Evolutionary conservation across 2,797 vertebrate species (phyloP).

Genomic region (Tachyglossus aculeatus): DNA sequence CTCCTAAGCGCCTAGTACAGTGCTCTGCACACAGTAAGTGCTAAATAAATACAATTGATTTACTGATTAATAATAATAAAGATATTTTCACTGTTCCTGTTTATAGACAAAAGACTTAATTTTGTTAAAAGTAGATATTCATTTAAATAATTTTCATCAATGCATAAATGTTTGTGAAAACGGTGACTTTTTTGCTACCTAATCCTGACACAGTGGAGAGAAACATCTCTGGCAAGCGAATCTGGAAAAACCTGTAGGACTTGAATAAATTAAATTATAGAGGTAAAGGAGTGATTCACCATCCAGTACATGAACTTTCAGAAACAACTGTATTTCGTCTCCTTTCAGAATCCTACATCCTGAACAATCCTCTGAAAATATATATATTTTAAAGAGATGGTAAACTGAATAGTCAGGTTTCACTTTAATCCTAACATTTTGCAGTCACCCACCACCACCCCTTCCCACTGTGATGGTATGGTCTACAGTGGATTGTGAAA

Average conservation of each 20-base stretch:
- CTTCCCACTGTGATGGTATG: constrained; percentile 73
- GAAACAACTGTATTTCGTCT: not conserved
- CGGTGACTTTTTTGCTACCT: constrained; percentile 58
- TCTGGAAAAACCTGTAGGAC: constrained; percentile 9
- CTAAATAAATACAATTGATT: too few species aligned
- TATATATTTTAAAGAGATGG: not conserved
- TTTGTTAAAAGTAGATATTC: not conserved
- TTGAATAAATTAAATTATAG: constrained; percentile 9
- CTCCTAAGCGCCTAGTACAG: too few species aligned
- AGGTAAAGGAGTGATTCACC: constrained; percentile 1
- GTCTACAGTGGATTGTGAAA: constrained; percentile 75
- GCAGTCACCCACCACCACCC: constrained; percentile 17
- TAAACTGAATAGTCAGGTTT: not conserved
- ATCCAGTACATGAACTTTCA: not conserved
- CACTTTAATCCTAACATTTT: not conserved
- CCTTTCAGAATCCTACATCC: not conserved
- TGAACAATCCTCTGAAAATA: not conserved
- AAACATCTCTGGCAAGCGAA: not conserved
- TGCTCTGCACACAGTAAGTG: too few species aligned
- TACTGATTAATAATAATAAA: too few species aligned
- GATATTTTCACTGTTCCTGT: not conserved
- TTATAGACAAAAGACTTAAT: constrained; percentile 7
- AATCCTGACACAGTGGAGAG: not conserved
- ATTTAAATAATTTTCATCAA: not conserved
- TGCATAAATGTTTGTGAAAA: constrained; percentile 52